Percentiles rank a stretch among this genome's conserved stretches.
Conservation (phyloP, 1,140 invertebrate species). For the Parasteatoda tepidariorum region DNA sequence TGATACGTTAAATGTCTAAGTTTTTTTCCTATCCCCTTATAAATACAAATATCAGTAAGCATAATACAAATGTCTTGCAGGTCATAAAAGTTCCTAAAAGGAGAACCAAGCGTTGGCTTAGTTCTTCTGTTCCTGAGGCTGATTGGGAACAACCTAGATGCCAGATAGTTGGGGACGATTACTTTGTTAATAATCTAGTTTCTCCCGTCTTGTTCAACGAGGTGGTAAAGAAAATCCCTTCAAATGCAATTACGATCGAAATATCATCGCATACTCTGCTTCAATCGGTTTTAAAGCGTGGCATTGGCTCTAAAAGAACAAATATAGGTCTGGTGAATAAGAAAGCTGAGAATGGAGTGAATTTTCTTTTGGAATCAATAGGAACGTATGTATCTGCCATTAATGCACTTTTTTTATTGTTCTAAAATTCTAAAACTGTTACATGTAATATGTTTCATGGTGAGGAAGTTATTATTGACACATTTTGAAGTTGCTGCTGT, state of each 20-base stretch:
- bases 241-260: slow-evolving; percentile 89
- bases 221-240: slow-evolving; percentile 83
- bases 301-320: slow-evolving; percentile 72
- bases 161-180: slow-evolving; percentile 85
- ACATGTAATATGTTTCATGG: no score
- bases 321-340: slow-evolving; percentile 84
- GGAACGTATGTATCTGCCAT: slow-evolving; percentile 74
- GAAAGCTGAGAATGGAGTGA: slow-evolving; percentile 75
- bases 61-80: no score
- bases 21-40: no score
- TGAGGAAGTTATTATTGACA: no score
- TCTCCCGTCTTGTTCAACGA: slow-evolving; percentile 78
- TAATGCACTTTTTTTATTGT: no score
- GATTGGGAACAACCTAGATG: slow-evolving; percentile 81
- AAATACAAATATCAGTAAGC: no score
- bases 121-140: slow-evolving; percentile 87
- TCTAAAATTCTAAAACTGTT: no score
- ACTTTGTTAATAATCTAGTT: slow-evolving; percentile 95
- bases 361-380: slow-evolving; percentile 77
- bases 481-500: no score
- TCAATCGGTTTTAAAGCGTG: slow-evolving; percentile 86
- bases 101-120: slow-evolving; percentile 86
- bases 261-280: slow-evolving; percentile 91
- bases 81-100: slow-evolving; percentile 78
- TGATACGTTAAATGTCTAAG: no score